Evolutionary conservation across 2,888 invertebrate genomes (phyloP).

Genomic region (Copidosoma aretas): DNA sequence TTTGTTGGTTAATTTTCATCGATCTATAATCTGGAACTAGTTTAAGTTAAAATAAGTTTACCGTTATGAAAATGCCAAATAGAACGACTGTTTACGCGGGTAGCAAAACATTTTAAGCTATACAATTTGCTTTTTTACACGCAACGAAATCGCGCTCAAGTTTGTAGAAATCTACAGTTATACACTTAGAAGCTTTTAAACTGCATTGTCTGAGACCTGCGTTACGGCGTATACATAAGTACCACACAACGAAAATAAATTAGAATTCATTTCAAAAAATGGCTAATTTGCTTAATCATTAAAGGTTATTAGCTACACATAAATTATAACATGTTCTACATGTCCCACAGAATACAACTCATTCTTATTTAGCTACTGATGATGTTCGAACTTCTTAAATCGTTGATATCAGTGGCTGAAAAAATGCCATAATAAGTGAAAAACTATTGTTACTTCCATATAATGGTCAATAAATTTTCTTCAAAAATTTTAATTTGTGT

Average conservation of each 20-base stretch:
- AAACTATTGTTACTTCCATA: constrained; percentile 30
- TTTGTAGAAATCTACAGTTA: constrained; percentile 18
- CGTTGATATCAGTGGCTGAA: background rate
- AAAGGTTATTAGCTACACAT: background rate
- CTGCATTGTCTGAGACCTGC: no score
- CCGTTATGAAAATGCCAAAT: constrained; percentile 27
- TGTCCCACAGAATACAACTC: constrained; percentile 20
- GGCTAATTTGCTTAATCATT: constrained; percentile 24
- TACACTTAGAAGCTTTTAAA: constrained; percentile 19
- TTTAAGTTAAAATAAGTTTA: constrained; percentile 28
- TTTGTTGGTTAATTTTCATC: no score
- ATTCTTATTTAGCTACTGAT: constrained; percentile 30
- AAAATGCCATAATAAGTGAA: constrained; percentile 13
- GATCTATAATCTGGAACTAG: no score
- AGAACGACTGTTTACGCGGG: constrained; percentile 16
- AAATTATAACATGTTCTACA: constrained; percentile 22
- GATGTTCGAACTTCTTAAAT: constrained; percentile 22
- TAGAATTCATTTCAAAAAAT: constrained; percentile 8
- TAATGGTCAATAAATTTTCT: constrained; percentile 35
- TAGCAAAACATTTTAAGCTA: constrained; percentile 2
- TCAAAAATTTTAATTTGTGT: constrained; percentile 15
- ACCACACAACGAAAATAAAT: constrained; percentile 30
- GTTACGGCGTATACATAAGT: constrained; percentile 16
- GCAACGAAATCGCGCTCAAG: constrained; percentile 17
- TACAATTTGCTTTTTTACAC: constrained; percentile 31